phyloP scores from a whole-genome alignment of 2,113 vertebrate species.

The Dermatemys mawii region DNA sequence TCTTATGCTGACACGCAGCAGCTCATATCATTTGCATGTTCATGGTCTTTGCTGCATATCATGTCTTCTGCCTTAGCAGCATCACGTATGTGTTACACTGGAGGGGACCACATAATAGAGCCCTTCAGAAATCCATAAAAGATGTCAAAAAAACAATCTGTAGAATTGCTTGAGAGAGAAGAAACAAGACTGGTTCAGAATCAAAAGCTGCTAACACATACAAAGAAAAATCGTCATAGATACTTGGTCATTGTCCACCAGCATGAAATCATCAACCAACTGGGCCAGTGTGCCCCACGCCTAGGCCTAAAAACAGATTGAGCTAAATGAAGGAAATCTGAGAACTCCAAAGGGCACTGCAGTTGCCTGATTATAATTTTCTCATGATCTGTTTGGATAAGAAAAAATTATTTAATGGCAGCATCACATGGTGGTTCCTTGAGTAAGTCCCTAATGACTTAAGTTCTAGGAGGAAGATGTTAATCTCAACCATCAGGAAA shows the following conservation, averaged over 20 bases:
- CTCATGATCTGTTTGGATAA: not conserved
- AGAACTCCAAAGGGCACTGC: not conserved
- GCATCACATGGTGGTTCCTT: not conserved
- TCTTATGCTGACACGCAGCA: not conserved
- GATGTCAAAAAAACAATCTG: not conserved
- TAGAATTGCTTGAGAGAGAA: not conserved
- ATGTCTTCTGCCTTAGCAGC: not conserved
- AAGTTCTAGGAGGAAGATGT: not conserved
- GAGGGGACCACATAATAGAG: not conserved
- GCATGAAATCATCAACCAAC: not conserved
- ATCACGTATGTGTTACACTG: not conserved
- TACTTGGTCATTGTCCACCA: not conserved
- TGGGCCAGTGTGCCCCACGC: fast-evolving
- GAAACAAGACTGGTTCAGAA: not conserved
- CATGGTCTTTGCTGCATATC: not conserved
- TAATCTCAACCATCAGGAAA: not conserved
- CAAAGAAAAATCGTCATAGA: not conserved
- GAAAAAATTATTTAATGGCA: not conserved
- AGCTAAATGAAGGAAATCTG: not conserved
- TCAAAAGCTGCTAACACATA: not conserved
- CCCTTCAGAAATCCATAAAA: not conserved
- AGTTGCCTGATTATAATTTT: not conserved
- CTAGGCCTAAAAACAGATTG: not conserved
- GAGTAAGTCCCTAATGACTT: not conserved
- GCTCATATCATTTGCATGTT: not conserved